phyloP scores from a whole-genome alignment of 1,140 invertebrate species.

The Drosophila biarmipes region DNA sequence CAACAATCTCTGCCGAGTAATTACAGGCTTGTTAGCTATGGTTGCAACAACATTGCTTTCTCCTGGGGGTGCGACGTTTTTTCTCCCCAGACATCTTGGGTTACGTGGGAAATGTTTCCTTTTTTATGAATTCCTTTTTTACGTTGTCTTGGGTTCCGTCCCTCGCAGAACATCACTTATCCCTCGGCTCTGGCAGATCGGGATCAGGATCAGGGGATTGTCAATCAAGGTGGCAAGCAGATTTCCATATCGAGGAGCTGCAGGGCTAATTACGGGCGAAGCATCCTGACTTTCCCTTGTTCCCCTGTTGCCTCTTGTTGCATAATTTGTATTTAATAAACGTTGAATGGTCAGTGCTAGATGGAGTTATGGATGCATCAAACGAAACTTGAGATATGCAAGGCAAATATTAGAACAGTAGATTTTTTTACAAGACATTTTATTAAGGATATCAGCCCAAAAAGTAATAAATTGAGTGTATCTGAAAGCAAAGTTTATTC shows the following conservation, averaged over 20 bases:
- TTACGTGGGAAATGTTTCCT: conserved; percentile 72
- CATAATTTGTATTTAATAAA: conserved; percentile 69
- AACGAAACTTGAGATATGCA: neutral
- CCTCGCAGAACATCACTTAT: conserved; percentile 58
- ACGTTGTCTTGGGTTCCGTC: neutral
- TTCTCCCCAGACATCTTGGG: conserved; percentile 30
- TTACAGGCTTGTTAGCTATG: conserved; percentile 81
- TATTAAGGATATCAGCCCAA: too few species aligned
- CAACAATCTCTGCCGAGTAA: conserved; percentile 76
- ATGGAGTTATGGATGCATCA: neutral
- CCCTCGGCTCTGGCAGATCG: conserved; percentile 36
- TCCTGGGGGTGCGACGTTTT: conserved; percentile 22
- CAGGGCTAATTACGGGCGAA: conserved; percentile 59
- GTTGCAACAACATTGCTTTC: conserved; percentile 72
- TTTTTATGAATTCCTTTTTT: conserved; percentile 34
- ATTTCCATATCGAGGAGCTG: conserved; percentile 65
- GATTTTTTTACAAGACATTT: neutral
- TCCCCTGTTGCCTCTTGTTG: conserved; percentile 4
- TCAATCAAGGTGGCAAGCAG: conserved; percentile 59
- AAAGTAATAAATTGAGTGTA: too few species aligned
- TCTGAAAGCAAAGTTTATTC: neutral
- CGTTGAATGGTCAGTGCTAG: conserved; percentile 27
- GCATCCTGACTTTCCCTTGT: conserved; percentile 25
- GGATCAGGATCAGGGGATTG: conserved; percentile 41
- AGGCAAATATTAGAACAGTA: neutral